phyloP scores from a whole-genome alignment of 2,113 vertebrate species.

The Smithornis capensis region DNA sequence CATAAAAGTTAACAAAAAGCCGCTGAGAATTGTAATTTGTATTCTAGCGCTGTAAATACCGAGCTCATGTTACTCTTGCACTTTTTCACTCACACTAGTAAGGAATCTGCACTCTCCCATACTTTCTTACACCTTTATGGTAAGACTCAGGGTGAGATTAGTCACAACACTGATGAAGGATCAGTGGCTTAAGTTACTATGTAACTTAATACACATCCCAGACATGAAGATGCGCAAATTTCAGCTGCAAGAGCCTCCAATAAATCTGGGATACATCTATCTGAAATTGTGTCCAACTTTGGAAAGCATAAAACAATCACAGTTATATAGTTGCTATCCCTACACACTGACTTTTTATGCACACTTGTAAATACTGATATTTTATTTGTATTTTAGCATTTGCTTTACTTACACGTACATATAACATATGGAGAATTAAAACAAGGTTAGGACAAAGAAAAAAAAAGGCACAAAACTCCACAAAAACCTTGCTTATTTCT shows the following conservation, averaged over 20 bases:
- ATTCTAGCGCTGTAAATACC: background rate
- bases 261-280: background rate
- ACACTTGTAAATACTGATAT: background rate
- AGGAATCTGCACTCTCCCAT: background rate
- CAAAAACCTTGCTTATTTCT: background rate
- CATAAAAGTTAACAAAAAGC: background rate
- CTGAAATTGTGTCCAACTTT: background rate
- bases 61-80: background rate
- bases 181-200: background rate
- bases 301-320: background rate
- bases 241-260: background rate
- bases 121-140: background rate
- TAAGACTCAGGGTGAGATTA: background rate
- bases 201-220: background rate
- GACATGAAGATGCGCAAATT: background rate
- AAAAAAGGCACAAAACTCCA: accelerated
- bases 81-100: background rate
- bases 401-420: background rate
- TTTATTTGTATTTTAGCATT: background rate
- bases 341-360: background rate
- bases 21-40: background rate
- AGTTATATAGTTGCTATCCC: background rate
- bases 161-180: background rate
- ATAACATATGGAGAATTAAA: background rate
- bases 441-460: background rate